Evolutionary conservation across 2,888 invertebrate genomes (phyloP).

Genomic region (Noctua comes): DNA sequence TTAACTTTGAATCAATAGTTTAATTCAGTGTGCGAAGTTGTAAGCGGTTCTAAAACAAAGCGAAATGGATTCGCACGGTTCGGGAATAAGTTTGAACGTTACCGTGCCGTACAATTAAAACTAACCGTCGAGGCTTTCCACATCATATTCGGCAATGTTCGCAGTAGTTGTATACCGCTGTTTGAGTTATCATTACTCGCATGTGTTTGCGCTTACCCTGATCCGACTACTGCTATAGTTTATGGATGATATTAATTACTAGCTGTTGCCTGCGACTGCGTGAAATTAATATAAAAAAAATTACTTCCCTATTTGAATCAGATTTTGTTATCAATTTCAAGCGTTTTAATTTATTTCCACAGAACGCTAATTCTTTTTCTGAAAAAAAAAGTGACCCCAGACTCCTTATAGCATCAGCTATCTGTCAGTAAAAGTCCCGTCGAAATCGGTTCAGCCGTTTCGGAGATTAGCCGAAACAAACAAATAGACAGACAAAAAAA

Average conservation of each 20-base stretch:
- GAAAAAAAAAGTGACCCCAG: no score
- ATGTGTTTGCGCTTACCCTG: not conserved
- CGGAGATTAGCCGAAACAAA: no score
- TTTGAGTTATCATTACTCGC: not conserved
- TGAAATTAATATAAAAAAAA: no score
- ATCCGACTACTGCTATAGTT: not conserved
- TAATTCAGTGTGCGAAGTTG: not conserved
- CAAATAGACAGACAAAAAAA: no score
- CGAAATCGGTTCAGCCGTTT: no score
- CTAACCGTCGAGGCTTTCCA: not conserved
- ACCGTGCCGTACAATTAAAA: slow-evolving; percentile 19
- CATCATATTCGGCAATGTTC: not conserved
- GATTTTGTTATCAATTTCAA: no score
- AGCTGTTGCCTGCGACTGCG: no score
- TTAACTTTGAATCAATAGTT: not conserved
- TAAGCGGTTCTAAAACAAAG: slow-evolving; percentile 17
- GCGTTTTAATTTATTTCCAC: no score
- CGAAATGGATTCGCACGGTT: slow-evolving; percentile 2
- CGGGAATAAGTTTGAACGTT: not conserved
- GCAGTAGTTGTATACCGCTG: not conserved
- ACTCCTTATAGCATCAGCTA: no score
- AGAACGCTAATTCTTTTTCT: no score
- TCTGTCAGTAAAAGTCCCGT: no score
- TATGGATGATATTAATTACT: not conserved
- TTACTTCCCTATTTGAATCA: no score